Base-by-base conservation (phyloP, 2,888 invertebrate species). In the Onthophagus sagittarius region DNA sequence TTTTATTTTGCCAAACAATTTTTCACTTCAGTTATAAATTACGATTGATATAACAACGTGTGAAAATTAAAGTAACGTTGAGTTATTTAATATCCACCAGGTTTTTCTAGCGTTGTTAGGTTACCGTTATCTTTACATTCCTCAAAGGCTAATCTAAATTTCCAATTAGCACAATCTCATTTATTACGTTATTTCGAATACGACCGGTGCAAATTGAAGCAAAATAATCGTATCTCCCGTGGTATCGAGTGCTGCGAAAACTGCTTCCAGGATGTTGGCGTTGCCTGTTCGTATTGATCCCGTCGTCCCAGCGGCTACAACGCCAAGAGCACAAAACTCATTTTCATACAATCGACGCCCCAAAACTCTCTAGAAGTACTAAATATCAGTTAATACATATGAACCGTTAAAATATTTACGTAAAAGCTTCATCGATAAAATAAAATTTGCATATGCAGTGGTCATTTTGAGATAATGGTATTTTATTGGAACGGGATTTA, bases 361-460 rank as follows among this genome's bases (percentile, higher is more conserved):
- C 39, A 2, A 11, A 33, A 23, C 23, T 23, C 39, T 2, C 39
- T 53, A 53, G n/a, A n/a, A n/a, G n/a, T 11, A 11, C 11, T 53
- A 53, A 53, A 53, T 53, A 11, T 53, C 39, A 53, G 39, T 53
- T 53, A 53, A 53, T 9, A 53, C 39, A 53, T 67, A 23, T 23
- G n/a, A 15, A 9, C 67, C 67, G 67, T 67, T 67, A 67, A 67
- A 23, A 23, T 67, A 67, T 67, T 67, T 67, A 23, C 39, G 11
- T 53, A 53, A 53, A 53, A 53, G 39, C 11, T 53, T 53, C 39
- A 4, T 53, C 39, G 39, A 53, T 53, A 11, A 53, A 11, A 3
- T 23, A 53, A 53, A 9, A 53, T 53, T 53, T 53, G 39, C 39
- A 53, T 53, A 53, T 11, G 6, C 1, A 53, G 39, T 9, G 39